A percentile compares a stretch with the other conserved stretches of the same genome.
Conservation (phyloP, 2,888 invertebrate species). For the Parelbella ahira region DNA sequence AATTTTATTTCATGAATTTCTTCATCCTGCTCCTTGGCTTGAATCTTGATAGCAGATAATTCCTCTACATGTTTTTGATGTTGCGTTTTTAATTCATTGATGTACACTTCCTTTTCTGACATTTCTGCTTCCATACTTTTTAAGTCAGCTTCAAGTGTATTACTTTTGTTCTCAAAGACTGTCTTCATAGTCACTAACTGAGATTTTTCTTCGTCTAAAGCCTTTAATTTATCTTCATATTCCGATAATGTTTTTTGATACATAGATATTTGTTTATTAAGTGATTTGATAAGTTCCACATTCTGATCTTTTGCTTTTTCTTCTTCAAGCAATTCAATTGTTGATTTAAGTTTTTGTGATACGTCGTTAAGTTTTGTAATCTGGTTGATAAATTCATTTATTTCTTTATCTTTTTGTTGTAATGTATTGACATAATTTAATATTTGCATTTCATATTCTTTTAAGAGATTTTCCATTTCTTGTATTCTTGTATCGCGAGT, state of each 20-base stretch:
- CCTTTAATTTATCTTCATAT: slow-evolving; percentile 58
- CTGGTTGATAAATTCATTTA: slow-evolving; percentile 74
- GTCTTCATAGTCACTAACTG: slow-evolving; percentile 57
- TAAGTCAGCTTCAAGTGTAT: slow-evolving; percentile 53
- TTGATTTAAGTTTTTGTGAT: slow-evolving; percentile 71
- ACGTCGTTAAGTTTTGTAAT: slow-evolving; percentile 76
- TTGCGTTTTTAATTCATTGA: slow-evolving; percentile 70
- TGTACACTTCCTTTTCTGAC: slow-evolving; percentile 62
- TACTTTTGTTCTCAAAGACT: slow-evolving; percentile 52
- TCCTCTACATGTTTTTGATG: slow-evolving; percentile 72
- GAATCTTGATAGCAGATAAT: slow-evolving; percentile 58
- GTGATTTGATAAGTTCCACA: slow-evolving; percentile 69
- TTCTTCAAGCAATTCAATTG: slow-evolving; percentile 71
- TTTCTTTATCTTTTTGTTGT: slow-evolving; percentile 71
- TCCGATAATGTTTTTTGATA: slow-evolving; percentile 65
- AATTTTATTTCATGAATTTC: slow-evolving; percentile 78
- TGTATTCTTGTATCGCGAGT: slow-evolving; percentile 67
- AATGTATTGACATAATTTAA: slow-evolving; percentile 60
- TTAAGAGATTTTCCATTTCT: slow-evolving; percentile 70
- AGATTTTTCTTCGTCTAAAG: slow-evolving; percentile 67
- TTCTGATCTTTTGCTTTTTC: slow-evolving; percentile 75
- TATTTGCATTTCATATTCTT: slow-evolving; percentile 75
- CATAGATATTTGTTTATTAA: slow-evolving; percentile 75
- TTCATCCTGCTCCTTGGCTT: slow-evolving; percentile 78
- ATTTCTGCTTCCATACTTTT: slow-evolving; percentile 63